These are phyloP conservation scores for Bombus affinis DNA, from an alignment of 1,140 invertebrate species.

Conservation along the genomic window DNA sequence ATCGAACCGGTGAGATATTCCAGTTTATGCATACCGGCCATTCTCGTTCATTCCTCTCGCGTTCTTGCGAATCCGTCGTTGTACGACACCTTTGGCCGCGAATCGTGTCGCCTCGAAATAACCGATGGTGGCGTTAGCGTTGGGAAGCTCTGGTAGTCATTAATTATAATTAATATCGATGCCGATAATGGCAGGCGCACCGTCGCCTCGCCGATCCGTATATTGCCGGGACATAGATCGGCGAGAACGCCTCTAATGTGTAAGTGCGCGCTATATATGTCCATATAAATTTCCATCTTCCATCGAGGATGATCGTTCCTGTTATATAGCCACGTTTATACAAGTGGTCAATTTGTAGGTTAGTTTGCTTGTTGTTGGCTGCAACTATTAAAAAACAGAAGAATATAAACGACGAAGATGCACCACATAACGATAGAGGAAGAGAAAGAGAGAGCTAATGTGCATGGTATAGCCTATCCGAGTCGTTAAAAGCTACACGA, in stretches of 20 bases:
- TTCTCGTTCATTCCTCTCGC: background rate
- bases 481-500: slow-evolving; percentile 33
- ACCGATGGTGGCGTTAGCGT: slow-evolving; percentile 24
- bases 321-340: background rate
- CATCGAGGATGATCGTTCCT: slow-evolving; percentile 11
- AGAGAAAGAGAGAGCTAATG: background rate
- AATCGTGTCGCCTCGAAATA: slow-evolving; percentile 31
- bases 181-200: slow-evolving; percentile 54
- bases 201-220: slow-evolving; percentile 13
- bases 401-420: background rate
- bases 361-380: background rate
- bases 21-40: background rate
- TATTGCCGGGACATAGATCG: slow-evolving; percentile 33
- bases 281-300: slow-evolving; percentile 35
- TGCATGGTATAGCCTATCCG: slow-evolving; percentile 3
- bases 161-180: slow-evolving; percentile 66
- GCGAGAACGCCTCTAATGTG: slow-evolving; percentile 37
- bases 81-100: background rate
- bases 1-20: slow-evolving; percentile 43
- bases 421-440: background rate
- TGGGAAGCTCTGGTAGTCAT: slow-evolving; percentile 43
- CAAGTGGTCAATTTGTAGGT: slow-evolving; percentile 38
- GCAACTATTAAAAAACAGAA: background rate
- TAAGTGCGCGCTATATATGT: slow-evolving; percentile 7
- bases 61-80: background rate